Evolutionary conservation across 2,113 vertebrate species (phyloP).

Genomic region (Triplophysa rosa): DNA sequence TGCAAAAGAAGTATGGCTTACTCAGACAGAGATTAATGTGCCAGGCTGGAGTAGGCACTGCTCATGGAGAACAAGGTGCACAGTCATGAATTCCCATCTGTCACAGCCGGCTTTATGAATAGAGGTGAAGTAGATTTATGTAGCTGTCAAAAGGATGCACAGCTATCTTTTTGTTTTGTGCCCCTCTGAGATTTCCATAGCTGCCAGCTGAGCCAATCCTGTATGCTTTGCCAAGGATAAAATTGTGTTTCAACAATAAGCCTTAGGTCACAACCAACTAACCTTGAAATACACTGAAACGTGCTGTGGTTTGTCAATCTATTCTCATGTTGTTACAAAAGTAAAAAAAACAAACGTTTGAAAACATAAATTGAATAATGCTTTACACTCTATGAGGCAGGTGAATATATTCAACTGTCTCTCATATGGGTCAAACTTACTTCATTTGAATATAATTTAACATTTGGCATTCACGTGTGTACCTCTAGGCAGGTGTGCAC

Average conservation of each 20-base stretch:
- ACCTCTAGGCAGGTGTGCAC: too few species aligned
- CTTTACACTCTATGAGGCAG: too few species aligned
- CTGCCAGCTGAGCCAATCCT: conserved; percentile 17
- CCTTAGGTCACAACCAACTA: not conserved
- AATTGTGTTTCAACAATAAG: conserved; percentile 42
- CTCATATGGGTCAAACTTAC: too few species aligned
- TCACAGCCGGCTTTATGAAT: conserved; percentile 44
- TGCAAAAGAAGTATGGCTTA: conserved; percentile 5
- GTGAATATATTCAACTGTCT: too few species aligned
- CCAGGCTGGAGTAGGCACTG: conserved; percentile 33
- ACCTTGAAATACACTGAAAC: conserved; percentile 4
- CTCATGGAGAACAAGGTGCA: conserved; percentile 28
- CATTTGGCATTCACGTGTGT: too few species aligned
- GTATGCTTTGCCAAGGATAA: conserved; percentile 28
- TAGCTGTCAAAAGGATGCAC: conserved; percentile 52
- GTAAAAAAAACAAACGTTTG: too few species aligned
- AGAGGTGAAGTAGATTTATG: conserved; percentile 34
- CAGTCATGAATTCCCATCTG: conserved; percentile 48
- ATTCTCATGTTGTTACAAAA: not conserved
- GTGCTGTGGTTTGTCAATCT: not conserved
- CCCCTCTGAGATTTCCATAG: conserved; percentile 21
- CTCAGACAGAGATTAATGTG: conserved; percentile 53
- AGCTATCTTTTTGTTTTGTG: conserved; percentile 60
- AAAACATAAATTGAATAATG: too few species aligned
- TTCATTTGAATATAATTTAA: too few species aligned